Percentiles rank a stretch among this genome's conserved stretches.
These are phyloP conservation scores for Scyliorhinus canicula DNA, from an alignment of 2,797 vertebrate genomes.

Conservation along the genomic window DNA sequence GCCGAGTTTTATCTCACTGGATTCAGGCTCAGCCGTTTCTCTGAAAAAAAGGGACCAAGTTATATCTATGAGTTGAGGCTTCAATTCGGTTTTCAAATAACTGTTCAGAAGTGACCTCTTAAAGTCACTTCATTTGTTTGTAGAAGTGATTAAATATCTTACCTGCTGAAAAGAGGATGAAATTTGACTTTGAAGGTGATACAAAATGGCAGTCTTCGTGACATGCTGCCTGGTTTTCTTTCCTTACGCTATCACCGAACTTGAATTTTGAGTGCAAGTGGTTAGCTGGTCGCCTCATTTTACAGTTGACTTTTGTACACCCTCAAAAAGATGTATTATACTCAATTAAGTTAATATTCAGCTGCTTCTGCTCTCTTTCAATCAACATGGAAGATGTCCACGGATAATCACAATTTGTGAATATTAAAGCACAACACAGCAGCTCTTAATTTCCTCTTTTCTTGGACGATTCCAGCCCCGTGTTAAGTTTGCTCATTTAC, in stretches of 20 bases:
- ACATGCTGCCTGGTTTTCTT: background rate
- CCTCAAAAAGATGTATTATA: background rate
- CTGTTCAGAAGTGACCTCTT: background rate
- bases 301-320: background rate
- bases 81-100: background rate
- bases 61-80: background rate
- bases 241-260: background rate
- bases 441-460: background rate
- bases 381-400: background rate
- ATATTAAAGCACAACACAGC: background rate
- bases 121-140: background rate
- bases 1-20: background rate
- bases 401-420: no score
- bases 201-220: background rate
- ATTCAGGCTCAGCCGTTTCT: background rate
- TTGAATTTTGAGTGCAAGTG: background rate
- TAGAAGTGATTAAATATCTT: no score
- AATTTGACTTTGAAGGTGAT: background rate
- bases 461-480: background rate
- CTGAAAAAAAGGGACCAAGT: background rate
- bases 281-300: background rate
- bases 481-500: background rate
- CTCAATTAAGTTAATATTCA: background rate
- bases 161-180: background rate
- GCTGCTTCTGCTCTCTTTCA: background rate